Conservation (phyloP, 2,797 vertebrate species). For the Ambastaia sidthimunki region DNA sequence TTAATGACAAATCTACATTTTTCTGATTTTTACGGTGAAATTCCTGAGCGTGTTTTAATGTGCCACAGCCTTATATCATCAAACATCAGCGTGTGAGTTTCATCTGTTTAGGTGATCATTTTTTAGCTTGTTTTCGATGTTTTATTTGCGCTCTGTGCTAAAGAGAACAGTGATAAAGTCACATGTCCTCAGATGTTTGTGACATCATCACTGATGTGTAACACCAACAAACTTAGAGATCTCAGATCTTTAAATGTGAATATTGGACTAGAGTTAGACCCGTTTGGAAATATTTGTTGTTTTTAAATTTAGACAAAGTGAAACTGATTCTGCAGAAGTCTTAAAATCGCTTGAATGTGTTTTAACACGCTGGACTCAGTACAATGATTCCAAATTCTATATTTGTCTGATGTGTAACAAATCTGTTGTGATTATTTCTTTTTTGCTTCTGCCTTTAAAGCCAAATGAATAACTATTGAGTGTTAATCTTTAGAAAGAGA, state of each 20-base stretch:
- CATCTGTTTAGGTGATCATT: not conserved
- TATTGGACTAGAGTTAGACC: slow-evolving; percentile 47
- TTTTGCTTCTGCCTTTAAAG: slow-evolving; percentile 20
- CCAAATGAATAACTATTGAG: slow-evolving; percentile 11
- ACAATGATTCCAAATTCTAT: slow-evolving; percentile 47
- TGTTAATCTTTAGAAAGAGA: not conserved
- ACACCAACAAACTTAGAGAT: slow-evolving; percentile 37
- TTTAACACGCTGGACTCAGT: slow-evolving; percentile 58
- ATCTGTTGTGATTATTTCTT: slow-evolving; percentile 41
- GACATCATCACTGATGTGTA: slow-evolving; percentile 13
- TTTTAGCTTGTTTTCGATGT: not conserved
- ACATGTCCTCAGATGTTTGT: not conserved
- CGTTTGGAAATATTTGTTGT: slow-evolving; percentile 41
- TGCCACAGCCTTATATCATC: not conserved
- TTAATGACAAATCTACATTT: not conserved
- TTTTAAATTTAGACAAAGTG: slow-evolving; percentile 13
- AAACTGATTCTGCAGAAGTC: slow-evolving; percentile 8
- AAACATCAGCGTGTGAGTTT: not conserved
- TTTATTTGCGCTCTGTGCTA: not conserved
- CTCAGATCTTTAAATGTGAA: slow-evolving; percentile 7
- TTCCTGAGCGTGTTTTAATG: too few species aligned
- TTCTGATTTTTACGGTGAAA: slow-evolving; percentile 37
- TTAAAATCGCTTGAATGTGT: slow-evolving; percentile 23
- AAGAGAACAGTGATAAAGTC: not conserved
- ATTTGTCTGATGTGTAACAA: slow-evolving; percentile 37